A percentile compares a stretch with the other conserved stretches of the same genome.
phyloP scores from a whole-genome alignment of 2,797 vertebrate genomes.

The Acanthornis magna region DNA sequence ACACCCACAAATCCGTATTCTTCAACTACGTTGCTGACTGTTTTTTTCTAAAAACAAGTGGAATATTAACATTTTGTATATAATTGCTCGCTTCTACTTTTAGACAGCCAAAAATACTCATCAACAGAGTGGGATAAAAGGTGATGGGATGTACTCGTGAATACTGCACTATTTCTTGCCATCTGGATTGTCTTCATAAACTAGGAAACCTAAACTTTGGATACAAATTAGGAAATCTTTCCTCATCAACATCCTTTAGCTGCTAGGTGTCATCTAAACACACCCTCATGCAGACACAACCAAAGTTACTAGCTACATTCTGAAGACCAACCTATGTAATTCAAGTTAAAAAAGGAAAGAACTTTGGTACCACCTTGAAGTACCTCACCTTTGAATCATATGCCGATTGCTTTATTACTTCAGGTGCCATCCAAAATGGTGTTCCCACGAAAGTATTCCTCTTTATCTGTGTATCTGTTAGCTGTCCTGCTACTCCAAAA shows the following conservation, averaged over 20 bases:
- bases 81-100: neutral
- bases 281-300: neutral
- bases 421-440: conserved; percentile 99
- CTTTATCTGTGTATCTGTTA: conserved; percentile 98
- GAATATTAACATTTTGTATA: neutral
- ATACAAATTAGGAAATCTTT: neutral
- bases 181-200: neutral
- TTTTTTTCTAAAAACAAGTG: neutral
- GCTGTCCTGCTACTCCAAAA: conserved; percentile 95
- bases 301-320: neutral
- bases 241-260: neutral
- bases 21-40: neutral
- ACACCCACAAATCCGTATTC: neutral
- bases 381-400: conserved; percentile 93
- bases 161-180: neutral
- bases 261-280: neutral
- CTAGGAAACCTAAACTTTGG: neutral
- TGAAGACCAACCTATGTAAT: neutral
- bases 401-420: conserved; percentile 97
- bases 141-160: neutral
- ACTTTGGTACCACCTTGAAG: neutral
- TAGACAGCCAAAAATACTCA: neutral
- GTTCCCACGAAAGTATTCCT: conserved; percentile 98
- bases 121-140: neutral
- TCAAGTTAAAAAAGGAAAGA: neutral